A percentile compares a stretch with the other conserved stretches of the same genome.
These are phyloP conservation scores for Plotosus lineatus DNA, from an alignment of 2,113 vertebrate genomes.

Conservation along the genomic window DNA sequence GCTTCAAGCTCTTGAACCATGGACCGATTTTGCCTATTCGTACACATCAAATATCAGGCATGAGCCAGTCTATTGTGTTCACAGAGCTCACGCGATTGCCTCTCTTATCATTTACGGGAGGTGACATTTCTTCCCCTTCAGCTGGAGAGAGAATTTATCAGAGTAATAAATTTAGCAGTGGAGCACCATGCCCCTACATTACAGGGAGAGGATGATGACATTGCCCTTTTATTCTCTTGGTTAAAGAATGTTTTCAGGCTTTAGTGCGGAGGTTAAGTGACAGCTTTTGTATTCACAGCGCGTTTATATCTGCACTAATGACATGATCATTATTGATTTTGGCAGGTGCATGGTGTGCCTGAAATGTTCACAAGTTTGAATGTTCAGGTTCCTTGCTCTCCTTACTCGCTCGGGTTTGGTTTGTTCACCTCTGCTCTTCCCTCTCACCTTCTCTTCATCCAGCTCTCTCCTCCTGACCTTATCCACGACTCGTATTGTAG, in stretches of 20 bases:
- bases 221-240: neutral
- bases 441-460: neutral
- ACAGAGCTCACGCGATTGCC: neutral
- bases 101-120: neutral
- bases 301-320: too few relatives aligned
- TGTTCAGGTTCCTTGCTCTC: neutral
- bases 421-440: neutral
- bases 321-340: neutral
- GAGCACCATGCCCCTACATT: neutral
- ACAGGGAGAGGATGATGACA: neutral
- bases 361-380: neutral
- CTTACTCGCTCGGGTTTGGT: neutral
- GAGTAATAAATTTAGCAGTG: slow-evolving; percentile 3
- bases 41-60: neutral
- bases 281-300: neutral
- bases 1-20: neutral
- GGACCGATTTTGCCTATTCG: neutral
- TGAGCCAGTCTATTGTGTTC: neutral
- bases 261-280: neutral
- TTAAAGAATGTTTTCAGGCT: neutral
- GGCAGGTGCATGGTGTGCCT: neutral
- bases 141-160: neutral
- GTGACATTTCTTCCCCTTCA: slow-evolving; percentile 14
- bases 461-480: neutral
- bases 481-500: neutral